Evolutionary conservation across 2,797 vertebrate genomes (phyloP).

Genomic region (Cyclopterus lumpus): DNA sequence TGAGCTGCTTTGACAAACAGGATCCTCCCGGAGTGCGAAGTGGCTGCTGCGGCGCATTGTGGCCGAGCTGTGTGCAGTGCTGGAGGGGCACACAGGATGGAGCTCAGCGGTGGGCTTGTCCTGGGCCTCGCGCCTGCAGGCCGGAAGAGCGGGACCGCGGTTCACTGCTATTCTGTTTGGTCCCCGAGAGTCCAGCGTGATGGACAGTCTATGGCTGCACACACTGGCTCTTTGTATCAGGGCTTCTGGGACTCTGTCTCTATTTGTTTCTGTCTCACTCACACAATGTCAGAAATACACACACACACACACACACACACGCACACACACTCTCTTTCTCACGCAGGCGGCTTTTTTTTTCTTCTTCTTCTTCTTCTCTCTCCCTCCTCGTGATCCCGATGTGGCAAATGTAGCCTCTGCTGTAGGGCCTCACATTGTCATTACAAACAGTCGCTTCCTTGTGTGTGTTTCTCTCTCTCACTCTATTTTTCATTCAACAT

Average conservation of each 20-base stretch:
- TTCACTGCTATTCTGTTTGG: constrained; percentile 74
- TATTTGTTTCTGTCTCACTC: constrained; percentile 35
- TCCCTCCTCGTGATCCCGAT: constrained; percentile 57
- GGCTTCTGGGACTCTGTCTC: constrained; percentile 61
- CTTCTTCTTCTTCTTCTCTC: too few relatives aligned
- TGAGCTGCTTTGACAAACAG: constrained; percentile 56
- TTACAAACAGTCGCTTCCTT: constrained; percentile 48
- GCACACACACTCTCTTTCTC: constrained; percentile 38
- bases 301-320: constrained; percentile 38
- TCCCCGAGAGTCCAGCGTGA: constrained; percentile 76
- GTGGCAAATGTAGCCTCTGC: constrained; percentile 46
- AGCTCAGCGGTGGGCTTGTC: constrained; percentile 75
- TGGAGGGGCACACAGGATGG: constrained; percentile 71
- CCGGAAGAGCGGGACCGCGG: constrained; percentile 73
- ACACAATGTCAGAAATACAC: constrained; percentile 48
- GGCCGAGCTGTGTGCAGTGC: constrained; percentile 44
- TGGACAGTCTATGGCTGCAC: constrained; percentile 69
- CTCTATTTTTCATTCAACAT: constrained; percentile 12
- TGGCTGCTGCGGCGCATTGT: constrained; percentile 43
- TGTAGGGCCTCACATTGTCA: constrained; percentile 47
- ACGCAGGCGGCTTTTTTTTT: constrained; percentile 47
- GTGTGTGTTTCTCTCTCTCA: constrained; percentile 28
- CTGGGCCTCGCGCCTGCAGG: constrained; percentile 63
- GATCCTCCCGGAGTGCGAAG: constrained; percentile 61
- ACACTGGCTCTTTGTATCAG: constrained; percentile 82